Base-by-base conservation (phyloP, 2,888 invertebrate genomes). In the Teleogryllus oceanicus region DNA sequence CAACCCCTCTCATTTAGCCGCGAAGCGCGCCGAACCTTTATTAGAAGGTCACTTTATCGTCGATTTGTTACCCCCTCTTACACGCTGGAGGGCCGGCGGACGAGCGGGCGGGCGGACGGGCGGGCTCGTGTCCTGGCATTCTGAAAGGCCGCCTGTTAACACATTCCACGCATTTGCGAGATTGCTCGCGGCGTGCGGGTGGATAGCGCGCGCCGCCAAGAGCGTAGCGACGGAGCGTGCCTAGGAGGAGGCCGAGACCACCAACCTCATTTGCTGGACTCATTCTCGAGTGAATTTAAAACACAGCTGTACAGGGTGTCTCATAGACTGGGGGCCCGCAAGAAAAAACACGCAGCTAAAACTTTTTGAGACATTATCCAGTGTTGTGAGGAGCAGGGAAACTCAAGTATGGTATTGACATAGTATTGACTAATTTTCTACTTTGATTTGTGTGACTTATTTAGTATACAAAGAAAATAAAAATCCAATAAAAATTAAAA, bases 141-240 rank as follows among this genome's bases (percentile, higher is more conserved):
- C 37, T 37, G 37, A 37, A 62, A 62, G 37, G 37, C 37, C 62
- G 62, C 62, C 62, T 62, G 62, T 62, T 13, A 62, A 62, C 62
- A 62, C 62, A 62, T 62, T 62, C 62, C 62, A 62, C 62, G 62
- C 62, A 62, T 62, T 62, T 62, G 62, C 62, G 62, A 62, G 62
- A 62, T 62, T 62, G 62, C 62, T 62, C n/a, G 3, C 11, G 62
- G n/a, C 62, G 62, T 62, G 62, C 62, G 62, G 13, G n/a, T n/a
- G 62, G 62, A 8, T 13, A 5, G 62, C 62, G 62, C n/a, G 12
- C 37, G 3, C 37, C 37, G 37, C 37, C 8, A 5, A 5, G 5
- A 37, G 37, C 5, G 37, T 3, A 37, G 37, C 62, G 12, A 2
- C 5, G 2, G 62, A 5, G n/a, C n/a, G 62, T 62, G 62, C 16